Base-by-base conservation (phyloP, 2,797 vertebrate genomes). In the Ficedula albicollis region DNA sequence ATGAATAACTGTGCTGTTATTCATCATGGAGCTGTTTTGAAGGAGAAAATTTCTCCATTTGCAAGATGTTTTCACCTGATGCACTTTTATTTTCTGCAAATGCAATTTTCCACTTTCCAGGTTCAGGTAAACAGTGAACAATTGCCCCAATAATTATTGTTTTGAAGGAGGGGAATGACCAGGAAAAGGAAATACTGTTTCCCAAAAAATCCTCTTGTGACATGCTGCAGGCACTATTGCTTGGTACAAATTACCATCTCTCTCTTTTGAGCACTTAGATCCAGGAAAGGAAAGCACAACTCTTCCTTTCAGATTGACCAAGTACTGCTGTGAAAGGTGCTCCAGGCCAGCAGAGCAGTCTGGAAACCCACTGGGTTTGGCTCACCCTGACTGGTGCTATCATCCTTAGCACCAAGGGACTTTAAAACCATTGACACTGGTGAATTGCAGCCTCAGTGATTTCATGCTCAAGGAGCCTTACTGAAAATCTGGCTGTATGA, bases 391-490 rank as follows among this genome's bases (percentile, higher is more conserved):
- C 56, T 49, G 77, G 16, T 14, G 43, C 52, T 44, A 10, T n/a
- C 62, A 44, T 56, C 32, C 56, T 83, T 21, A 60, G 14, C 54
- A 81, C n/a, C 73, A 64, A 81, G 73, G 41, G 54, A 54, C 38
- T 67, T 81, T 25, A 74, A 93, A 81, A 11, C 10, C 69, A 63
- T 1, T 60, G 32, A 27, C 48, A 17, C 15, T 58, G 62, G 38
- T 48, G 87, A 60, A 52, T 39, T 84, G 60, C 38, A 89, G 1
- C 13, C 23, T 92, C 64, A 38, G 5, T 49, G 69, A 89, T 81
- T 86, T 92, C 54, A 44, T 38, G 49, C 34, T 81, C 62, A 64
- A 66, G 41, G 19, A 75, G 11, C 58, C 68, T 91, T 91, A 30
- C 69, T 72, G 80, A 84, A 86, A 86, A 77, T 90, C 52, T 86